A percentile compares a stretch with the other conserved stretches of the same genome.
Evolutionary conservation across 2,797 vertebrate species (phyloP).

Genomic region (Manis crassicaudata): DNA sequence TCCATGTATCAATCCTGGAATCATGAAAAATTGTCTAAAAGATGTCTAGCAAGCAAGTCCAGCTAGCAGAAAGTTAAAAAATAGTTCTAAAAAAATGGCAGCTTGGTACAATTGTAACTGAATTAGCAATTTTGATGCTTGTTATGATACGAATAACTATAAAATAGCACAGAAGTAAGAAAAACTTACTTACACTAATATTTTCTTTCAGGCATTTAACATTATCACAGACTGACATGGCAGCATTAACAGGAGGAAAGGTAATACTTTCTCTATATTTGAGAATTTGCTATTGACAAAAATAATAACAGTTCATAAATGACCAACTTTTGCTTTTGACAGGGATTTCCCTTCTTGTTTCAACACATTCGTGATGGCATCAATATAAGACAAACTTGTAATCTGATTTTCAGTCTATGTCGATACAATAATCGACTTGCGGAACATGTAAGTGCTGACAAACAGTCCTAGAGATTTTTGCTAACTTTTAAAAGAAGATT

Average conservation of each 20-base stretch:
- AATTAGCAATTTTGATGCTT: constrained; percentile 36
- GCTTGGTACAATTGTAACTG: background rate
- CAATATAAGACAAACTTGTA: constrained; percentile 99
- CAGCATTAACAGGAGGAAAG: constrained; percentile 97
- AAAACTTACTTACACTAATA: constrained; percentile 69
- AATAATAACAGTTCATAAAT: constrained; percentile 37
- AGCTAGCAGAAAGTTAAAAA: background rate
- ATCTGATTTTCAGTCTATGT: constrained; percentile 99
- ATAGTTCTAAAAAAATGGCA: background rate
- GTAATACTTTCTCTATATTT: constrained; percentile 80
- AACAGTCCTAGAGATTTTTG: constrained; percentile 9
- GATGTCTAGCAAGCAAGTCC: background rate
- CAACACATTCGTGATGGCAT: constrained; percentile 99
- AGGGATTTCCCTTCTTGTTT: constrained; percentile 98
- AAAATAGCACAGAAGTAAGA: constrained; percentile 55
- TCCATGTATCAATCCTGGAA: background rate
- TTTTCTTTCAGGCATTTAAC: constrained; percentile 93
- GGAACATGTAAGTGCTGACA: constrained; percentile 92
- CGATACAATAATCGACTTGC: constrained; percentile 98
- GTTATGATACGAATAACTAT: constrained; percentile 44
- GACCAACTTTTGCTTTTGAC: constrained; percentile 75
- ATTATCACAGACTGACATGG: constrained; percentile 98
- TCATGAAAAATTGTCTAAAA: constrained; percentile 42
- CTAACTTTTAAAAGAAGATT: constrained; percentile 71
- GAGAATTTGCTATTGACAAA: constrained; percentile 34